These are phyloP conservation scores for Cyprinella venusta DNA, from an alignment of 2,797 vertebrate species.

Conservation along the genomic window DNA sequence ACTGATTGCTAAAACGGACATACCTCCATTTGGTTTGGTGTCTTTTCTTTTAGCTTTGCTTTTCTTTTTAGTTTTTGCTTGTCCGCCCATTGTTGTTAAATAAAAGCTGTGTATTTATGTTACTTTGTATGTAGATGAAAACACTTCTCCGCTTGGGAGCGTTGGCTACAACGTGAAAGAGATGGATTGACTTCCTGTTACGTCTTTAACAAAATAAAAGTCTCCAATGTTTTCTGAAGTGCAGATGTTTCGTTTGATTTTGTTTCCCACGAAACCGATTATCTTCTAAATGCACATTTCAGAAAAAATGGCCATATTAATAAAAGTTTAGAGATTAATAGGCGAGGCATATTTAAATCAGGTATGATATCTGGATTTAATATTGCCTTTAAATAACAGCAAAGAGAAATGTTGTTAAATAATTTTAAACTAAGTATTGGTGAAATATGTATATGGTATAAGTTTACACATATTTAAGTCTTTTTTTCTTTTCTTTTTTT, in stretches of 20 bases:
- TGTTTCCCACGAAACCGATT: neutral
- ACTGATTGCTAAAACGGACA: neutral
- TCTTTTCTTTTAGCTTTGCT: slow-evolving; percentile 77
- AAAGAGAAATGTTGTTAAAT: neutral
- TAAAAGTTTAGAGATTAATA: neutral
- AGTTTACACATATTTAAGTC: neutral
- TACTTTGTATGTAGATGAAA: neutral
- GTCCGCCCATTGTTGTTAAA: slow-evolving; percentile 76
- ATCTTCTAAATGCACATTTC: neutral
- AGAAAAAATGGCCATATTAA: neutral
- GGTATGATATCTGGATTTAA: neutral
- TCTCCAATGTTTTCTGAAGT: neutral
- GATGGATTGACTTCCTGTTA: slow-evolving; percentile 14
- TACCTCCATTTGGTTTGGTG: slow-evolving; percentile 69
- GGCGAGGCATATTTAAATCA: neutral
- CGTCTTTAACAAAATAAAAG: slow-evolving; percentile 43
- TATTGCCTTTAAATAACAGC: too few species aligned
- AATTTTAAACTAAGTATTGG: neutral
- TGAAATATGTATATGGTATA: neutral
- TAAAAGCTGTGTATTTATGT: neutral
- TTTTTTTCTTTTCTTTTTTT: neutral
- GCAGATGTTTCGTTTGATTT: neutral
- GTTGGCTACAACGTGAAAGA: slow-evolving; percentile 34
- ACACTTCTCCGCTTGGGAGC: neutral
- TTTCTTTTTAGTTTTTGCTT: slow-evolving; percentile 80